Evolutionary conservation across 1,140 invertebrate genomes (phyloP).

Genomic region (Cotesia glomerata): DNA sequence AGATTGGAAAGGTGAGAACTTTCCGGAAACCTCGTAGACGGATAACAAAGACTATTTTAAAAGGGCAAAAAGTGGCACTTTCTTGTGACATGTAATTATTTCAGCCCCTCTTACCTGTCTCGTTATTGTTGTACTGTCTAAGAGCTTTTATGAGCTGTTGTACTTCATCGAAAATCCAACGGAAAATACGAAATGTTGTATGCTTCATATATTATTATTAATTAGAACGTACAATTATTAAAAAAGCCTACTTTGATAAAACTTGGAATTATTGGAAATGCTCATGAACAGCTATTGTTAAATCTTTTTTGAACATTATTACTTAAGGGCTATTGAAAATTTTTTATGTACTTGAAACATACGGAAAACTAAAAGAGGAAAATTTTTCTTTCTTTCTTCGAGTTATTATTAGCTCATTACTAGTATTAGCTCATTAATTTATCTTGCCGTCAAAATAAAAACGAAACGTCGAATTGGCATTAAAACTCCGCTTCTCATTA

Average conservation of each 20-base stretch:
- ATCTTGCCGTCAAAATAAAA: too few relatives aligned
- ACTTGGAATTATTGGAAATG: too few relatives aligned
- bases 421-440: too few relatives aligned
- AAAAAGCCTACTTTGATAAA: background rate
- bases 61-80: constrained; percentile 12
- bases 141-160: background rate
- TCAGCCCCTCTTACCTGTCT: constrained; percentile 4
- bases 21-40: constrained; percentile 13
- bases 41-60: constrained; percentile 24
- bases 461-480: too few relatives aligned
- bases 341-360: too few relatives aligned
- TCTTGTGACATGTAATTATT: constrained; percentile 19
- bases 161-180: background rate
- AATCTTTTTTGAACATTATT: too few relatives aligned
- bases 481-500: too few relatives aligned
- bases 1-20: constrained; percentile 22
- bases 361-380: too few relatives aligned
- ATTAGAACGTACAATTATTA: background rate
- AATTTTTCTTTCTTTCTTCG: too few relatives aligned
- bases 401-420: too few relatives aligned
- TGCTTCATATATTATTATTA: constrained; percentile 2
- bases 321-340: too few relatives aligned
- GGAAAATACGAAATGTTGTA: background rate
- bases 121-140: background rate
- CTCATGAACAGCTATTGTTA: too few relatives aligned